phyloP scores from a whole-genome alignment of 2,113 vertebrate species.

The Plecotus auritus region DNA sequence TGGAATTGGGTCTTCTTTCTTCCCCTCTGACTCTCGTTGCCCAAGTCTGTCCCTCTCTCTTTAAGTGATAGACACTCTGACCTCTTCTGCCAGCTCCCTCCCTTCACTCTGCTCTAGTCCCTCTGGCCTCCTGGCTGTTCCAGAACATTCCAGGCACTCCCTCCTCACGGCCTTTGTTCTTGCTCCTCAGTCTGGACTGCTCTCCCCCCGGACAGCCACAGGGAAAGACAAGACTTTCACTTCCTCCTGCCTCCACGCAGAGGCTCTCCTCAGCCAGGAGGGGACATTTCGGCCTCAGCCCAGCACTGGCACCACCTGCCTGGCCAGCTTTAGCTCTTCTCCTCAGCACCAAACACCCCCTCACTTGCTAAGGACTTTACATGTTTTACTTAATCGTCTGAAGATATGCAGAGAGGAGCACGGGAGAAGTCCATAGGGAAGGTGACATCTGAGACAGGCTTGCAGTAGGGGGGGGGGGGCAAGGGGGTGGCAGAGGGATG shows the following conservation, averaged over 20 bases:
- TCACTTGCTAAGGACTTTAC: not conserved
- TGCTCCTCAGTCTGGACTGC: not conserved
- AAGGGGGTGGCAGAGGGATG: too few species aligned
- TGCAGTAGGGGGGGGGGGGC: too few species aligned
- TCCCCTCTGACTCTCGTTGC: too few species aligned
- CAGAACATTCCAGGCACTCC: not conserved
- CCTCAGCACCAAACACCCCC: not conserved
- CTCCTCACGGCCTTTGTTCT: not conserved
- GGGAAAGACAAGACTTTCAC: not conserved
- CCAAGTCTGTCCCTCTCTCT: not conserved
- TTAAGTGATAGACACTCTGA: not conserved
- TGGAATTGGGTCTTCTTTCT: not conserved
- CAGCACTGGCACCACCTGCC: accelerated
- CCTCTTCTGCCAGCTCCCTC: not conserved
- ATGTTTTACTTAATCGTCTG: not conserved
- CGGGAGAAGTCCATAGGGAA: accelerated
- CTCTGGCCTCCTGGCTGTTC: not conserved
- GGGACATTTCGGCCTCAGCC: not conserved
- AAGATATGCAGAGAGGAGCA: not conserved
- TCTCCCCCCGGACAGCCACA: not conserved
- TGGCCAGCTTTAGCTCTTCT: not conserved
- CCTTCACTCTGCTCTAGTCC: not conserved
- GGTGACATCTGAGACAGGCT: not conserved
- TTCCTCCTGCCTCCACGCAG: not conserved
- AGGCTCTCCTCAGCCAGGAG: not conserved